Evolutionary conservation across 2,113 vertebrate genomes (phyloP), one percentile per base, ranked within the genome.

Genomic region (Oryzias curvinotus): DNA sequence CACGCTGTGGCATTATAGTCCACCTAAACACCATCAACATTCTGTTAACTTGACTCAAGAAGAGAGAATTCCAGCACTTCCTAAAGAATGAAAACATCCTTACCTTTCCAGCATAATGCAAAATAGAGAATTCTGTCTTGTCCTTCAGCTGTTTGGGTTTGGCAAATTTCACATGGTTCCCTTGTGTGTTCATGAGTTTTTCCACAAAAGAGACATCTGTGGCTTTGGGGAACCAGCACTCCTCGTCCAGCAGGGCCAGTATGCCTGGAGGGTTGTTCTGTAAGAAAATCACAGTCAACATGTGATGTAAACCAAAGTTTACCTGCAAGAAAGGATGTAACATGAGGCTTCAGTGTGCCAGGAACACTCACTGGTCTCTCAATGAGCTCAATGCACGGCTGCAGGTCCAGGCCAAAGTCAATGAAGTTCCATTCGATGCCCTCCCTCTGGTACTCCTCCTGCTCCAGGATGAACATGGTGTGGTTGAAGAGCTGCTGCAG

Each of bases 401-500:
- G 96, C 78, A 98, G 89, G 81, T 98, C 96, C 2, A 98, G 93
- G 5, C 96, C 96, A 1, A 98, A 98, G 88, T 98, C 96, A 4
- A 98, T 98, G 90, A 98, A 98, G 83, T 93, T 96, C 96, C 96
- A 98, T 80, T 98, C 96, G 21, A 98, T 98, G 79, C 96, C 95
- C 83, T 98, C 96, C 15, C 95, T 86, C 85, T 98, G 94, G 85
- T 98, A 98, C 88, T 98, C 96, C 57, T 98, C 96, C 82, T 98
- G 96, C 82, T 98, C 96, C 93, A 98, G 41, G 84, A 98, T 92
- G 91, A 98, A 98, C 96, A 98, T 98, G 48, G 96, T 98, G 91
- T 98, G 96, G 87, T 98, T 98, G 94, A 98, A 98, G 36, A 98
- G 94, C 90, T 98, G 96, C 90, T 98, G 96, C 48, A 98, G 94